phyloP scores from a whole-genome alignment of 2,888 invertebrate species.

The Pherbina coryleti region DNA sequence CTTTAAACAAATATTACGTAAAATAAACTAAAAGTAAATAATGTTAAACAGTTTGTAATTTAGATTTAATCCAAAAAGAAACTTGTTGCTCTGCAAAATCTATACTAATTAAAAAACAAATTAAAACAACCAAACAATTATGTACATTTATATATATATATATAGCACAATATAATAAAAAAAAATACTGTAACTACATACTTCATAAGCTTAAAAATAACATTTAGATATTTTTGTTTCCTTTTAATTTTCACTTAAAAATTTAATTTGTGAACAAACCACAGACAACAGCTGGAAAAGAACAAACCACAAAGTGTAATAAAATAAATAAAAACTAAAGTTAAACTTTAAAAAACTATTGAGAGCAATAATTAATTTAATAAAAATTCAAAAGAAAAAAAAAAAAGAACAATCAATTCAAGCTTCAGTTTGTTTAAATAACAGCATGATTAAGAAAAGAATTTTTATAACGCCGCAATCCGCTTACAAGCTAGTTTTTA shows the following conservation, averaged over 20 bases:
- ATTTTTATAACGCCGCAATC: too few species aligned
- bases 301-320: neutral
- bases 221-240: neutral
- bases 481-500: too few species aligned
- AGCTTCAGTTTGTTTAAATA: slow-evolving; percentile 40
- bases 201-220: slow-evolving; percentile 32
- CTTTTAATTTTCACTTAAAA: neutral
- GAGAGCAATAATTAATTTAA: slow-evolving; percentile 32
- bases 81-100: slow-evolving; percentile 24
- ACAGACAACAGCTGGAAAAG: neutral
- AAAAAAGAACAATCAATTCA: slow-evolving; percentile 10
- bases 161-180: slow-evolving; percentile 32
- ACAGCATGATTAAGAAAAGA: too few species aligned
- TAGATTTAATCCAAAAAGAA: slow-evolving; percentile 9
- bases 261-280: slow-evolving; percentile 17
- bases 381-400: slow-evolving; percentile 14
- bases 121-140: slow-evolving; percentile 5
- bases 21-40: neutral
- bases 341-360: slow-evolving; percentile 1
- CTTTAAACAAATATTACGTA: neutral
- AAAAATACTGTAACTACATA: neutral
- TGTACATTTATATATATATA: slow-evolving; percentile 33
- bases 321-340: slow-evolving; percentile 9
- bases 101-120: slow-evolving; percentile 11
- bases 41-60: slow-evolving; percentile 31